Evolutionary conservation across 2,888 invertebrate genomes (phyloP).

Genomic region (Homarus gammarus): DNA sequence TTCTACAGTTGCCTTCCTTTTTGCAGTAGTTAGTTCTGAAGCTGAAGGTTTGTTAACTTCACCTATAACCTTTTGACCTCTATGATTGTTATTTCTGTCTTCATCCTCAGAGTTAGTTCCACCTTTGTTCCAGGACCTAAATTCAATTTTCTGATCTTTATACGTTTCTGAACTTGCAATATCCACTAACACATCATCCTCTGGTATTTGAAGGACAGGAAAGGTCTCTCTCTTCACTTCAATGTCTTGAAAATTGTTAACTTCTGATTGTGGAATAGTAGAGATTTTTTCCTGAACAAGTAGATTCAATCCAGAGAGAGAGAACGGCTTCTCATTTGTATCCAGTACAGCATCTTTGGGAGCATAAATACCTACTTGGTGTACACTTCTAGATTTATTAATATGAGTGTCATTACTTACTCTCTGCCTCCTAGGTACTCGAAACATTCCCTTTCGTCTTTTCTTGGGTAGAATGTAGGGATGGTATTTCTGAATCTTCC

Average conservation of each 20-base stretch:
- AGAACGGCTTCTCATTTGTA: no score
- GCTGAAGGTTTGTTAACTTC: neutral
- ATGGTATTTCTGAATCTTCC: slow-evolving; percentile 6
- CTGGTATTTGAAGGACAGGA: neutral
- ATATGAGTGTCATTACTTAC: neutral
- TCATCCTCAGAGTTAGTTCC: neutral
- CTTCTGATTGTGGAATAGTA: neutral
- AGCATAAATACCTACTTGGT: no score
- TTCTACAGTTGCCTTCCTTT: neutral
- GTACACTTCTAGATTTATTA: no score
- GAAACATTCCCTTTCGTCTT: slow-evolving; percentile 2
- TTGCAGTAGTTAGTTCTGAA: neutral
- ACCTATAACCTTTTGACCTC: neutral
- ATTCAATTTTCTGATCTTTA: neutral
- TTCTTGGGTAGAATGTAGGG: slow-evolving; percentile 31
- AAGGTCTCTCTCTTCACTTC: neutral
- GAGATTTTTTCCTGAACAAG: no score
- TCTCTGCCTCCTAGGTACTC: neutral
- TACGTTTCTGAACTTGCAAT: neutral
- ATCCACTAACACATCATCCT: neutral
- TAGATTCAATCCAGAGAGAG: no score
- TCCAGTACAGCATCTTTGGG: no score
- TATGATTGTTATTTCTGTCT: neutral
- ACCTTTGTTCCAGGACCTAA: neutral
- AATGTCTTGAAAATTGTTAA: neutral